These are phyloP conservation scores for Arctopsyche grandis DNA, from an alignment of 1,140 invertebrate genomes.

Conservation along the genomic window DNA sequence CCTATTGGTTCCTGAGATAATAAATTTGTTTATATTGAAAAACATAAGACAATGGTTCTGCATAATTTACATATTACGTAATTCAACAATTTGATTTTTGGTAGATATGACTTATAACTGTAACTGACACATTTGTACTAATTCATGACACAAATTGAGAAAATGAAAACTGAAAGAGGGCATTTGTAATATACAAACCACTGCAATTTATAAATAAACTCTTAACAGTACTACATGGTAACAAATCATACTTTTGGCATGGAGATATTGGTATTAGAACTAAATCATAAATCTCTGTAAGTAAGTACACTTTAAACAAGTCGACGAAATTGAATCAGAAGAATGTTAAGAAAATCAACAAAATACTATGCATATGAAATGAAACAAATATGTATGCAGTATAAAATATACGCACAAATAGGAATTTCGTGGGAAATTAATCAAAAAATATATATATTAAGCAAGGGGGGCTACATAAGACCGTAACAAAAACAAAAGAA, in stretches of 20 bases:
- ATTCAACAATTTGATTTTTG: conserved; percentile 27
- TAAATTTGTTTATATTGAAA: conserved; percentile 9
- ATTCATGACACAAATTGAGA: conserved; percentile 43
- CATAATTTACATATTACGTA: no score
- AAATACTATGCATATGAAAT: no score
- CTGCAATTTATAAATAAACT: conserved; percentile 23
- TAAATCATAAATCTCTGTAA: conserved; percentile 12
- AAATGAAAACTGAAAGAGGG: conserved; percentile 39
- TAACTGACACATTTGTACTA: conserved; percentile 47
- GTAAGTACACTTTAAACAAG: conserved; percentile 4
- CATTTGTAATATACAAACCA: conserved; percentile 38
- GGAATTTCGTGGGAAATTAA: no score
- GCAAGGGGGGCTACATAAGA: no score
- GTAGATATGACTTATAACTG: conserved; percentile 39
- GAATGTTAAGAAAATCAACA: neutral
- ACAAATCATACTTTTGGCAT: conserved; percentile 47
- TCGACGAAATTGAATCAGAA: neutral
- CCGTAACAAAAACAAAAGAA: no score
- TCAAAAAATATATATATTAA: no score
- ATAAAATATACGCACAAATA: no score
- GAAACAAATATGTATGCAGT: no score
- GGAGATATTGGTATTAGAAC: neutral
- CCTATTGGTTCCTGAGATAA: conserved; percentile 53
- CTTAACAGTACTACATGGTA: conserved; percentile 48
- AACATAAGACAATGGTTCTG: conserved; percentile 5